A percentile compares a stretch with the other conserved stretches of the same genome.
Conservation (phyloP, 2,888 invertebrate genomes). For the Nomada fabriciana region DNA sequence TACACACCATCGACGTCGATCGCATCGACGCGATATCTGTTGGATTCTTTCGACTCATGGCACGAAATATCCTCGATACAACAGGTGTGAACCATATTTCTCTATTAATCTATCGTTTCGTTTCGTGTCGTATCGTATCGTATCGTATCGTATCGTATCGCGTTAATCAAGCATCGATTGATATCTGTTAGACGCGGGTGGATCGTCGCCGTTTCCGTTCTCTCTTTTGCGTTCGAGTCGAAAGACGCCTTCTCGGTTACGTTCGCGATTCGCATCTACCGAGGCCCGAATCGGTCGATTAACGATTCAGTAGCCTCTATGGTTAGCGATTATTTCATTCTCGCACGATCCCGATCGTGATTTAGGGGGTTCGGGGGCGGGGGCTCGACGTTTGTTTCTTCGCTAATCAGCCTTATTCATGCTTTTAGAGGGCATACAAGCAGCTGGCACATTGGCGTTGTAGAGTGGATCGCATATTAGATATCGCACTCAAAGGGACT, state of each 20-base stretch:
- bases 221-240: not conserved
- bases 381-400: conserved; percentile 33
- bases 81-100: no score
- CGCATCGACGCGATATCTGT: conserved; percentile 14
- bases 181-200: no score
- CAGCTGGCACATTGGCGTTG: conserved; percentile 82
- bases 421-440: conserved; percentile 82
- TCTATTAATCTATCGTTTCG: no score
- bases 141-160: not conserved
- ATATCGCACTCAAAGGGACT: conserved; percentile 61
- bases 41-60: conserved; percentile 15
- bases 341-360: not conserved
- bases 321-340: not conserved
- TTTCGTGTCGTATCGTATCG: no score
- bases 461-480: conserved; percentile 50
- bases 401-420: conserved; percentile 69
- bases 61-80: no score
- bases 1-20: conserved; percentile 60
- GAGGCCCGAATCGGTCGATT: conserved; percentile 23
- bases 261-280: conserved; percentile 13
- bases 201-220: not conserved
- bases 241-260: not conserved
- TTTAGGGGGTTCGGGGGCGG: not conserved
- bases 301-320: not conserved
- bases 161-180: not conserved